Evolutionary conservation across 2,113 vertebrate species (phyloP).

Genomic region (Phrynosoma platyrhinos): DNA sequence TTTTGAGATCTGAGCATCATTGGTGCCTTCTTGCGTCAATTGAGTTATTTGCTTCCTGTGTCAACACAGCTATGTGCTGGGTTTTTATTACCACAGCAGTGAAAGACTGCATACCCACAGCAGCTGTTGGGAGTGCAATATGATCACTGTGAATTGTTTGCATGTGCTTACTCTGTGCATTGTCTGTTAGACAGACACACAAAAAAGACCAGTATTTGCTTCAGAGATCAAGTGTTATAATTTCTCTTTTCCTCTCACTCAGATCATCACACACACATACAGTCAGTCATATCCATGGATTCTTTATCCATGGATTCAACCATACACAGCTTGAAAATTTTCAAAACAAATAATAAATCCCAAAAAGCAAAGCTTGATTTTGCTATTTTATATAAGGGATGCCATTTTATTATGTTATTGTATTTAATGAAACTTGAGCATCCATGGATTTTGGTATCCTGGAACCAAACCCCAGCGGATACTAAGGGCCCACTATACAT

Average conservation of each 20-base stretch:
- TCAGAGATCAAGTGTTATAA: neutral
- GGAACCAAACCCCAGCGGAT: too few relatives aligned
- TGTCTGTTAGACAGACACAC: neutral
- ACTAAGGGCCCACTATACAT: too few relatives aligned
- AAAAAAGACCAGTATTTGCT: neutral
- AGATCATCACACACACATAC: neutral
- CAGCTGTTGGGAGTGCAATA: conserved; percentile 27
- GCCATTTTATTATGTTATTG: too few relatives aligned
- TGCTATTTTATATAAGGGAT: too few relatives aligned
- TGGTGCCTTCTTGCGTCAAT: conserved; percentile 5
- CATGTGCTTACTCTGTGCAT: neutral
- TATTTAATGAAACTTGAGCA: too few relatives aligned
- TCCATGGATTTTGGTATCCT: too few relatives aligned
- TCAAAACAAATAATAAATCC: too few relatives aligned
- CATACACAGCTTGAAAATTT: too few relatives aligned
- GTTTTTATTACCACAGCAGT: conserved; percentile 33
- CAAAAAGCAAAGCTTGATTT: too few relatives aligned
- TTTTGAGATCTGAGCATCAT: conserved; percentile 17
- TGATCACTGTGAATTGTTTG: conserved; percentile 23
- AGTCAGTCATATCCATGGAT: too few relatives aligned
- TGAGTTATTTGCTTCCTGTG: conserved; percentile 25
- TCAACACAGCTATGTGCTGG: conserved; percentile 20
- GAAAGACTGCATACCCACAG: conserved; percentile 24
- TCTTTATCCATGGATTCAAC: too few relatives aligned
- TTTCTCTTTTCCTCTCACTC: neutral